A percentile compares a stretch with the other conserved stretches of the same genome.
Evolutionary conservation across 2,888 invertebrate genomes (phyloP).

Genomic region (Rhingia campestris): DNA sequence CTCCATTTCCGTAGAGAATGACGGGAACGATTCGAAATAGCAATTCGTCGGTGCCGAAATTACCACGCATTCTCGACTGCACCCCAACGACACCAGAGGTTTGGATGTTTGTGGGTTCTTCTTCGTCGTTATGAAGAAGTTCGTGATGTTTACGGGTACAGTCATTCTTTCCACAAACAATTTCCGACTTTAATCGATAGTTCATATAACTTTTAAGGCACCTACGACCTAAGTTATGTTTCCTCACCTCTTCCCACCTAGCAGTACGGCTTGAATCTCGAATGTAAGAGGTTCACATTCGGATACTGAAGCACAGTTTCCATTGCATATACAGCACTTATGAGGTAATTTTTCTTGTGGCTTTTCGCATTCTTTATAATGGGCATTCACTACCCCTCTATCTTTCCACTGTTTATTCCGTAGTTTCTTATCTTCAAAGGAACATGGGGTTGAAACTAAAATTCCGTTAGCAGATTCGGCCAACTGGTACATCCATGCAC

Average conservation of each 20-base stretch:
- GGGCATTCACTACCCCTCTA: constrained; percentile 8
- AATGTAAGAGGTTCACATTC: constrained; percentile 19
- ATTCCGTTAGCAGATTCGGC: too few species aligned
- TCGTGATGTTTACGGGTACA: constrained; percentile 26
- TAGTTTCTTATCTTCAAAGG: constrained; percentile 24
- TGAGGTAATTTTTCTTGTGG: not conserved
- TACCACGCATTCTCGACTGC: not conserved
- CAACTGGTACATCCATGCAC: too few species aligned
- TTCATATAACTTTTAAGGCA: constrained; percentile 14
- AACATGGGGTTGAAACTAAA: too few species aligned
- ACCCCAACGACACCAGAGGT: not conserved
- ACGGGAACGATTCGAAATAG: too few species aligned
- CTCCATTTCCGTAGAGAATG: too few species aligned
- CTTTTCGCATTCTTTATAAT: not conserved
- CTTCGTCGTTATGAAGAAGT: constrained; percentile 19
- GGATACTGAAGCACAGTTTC: constrained; percentile 2
- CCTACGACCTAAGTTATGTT: constrained; percentile 13
- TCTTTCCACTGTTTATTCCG: constrained; percentile 21
- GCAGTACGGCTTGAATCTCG: not conserved
- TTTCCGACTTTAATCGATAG: constrained; percentile 10
- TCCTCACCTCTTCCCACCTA: constrained; percentile 24
- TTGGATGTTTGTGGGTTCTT: not conserved
- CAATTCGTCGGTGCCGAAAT: too few species aligned
- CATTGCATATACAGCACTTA: constrained; percentile 26
- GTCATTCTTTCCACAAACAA: constrained; percentile 24